Base-by-base conservation (phyloP, 2,888 invertebrate genomes). In the Neoscelio sp. region DNA sequence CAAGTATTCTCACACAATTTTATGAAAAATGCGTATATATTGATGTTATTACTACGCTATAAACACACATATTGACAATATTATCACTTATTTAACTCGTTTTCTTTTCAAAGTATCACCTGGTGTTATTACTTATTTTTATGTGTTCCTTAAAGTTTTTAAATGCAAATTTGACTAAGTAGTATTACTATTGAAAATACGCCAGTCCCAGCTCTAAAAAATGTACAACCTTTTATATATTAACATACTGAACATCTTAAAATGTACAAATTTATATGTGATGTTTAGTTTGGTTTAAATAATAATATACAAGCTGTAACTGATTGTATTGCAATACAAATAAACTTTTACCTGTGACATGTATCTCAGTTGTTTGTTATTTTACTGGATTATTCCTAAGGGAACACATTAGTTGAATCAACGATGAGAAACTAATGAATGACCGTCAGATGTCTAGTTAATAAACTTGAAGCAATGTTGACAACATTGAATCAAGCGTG, bases 281-380 rank as follows among this genome's bases (percentile, higher is more conserved):
- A 23, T 23, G 3, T 23, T 23, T 23, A 4, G 7, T 17, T 17
- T 42, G 12, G 6, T 20, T n/a, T 13, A 44, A 42, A 44, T 44
- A 18, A 44, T 44, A 8, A 44, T 12, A 18, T 13, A 2, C 5
- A 35, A 8, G 20, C 46, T 20, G 60, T 33, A 60, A 46, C 30
- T 60, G 44, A 60, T 44, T 62, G 62, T 38, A 48, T 48, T 38
- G 23, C 46, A 62, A 62, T 48, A 38, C 10, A 50, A 50, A 64
- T 64, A 64, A 64, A 64, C 23, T 50, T 26, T 48, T 35, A 10
- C 38, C 10, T 23, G n/a, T 18, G 4, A 64, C 23, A 46, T 23
- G 5, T 13, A 18, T n/a, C 15, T 42, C 18, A 8, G 18, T 42
- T 42, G 42, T 18, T 7, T 23, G 3, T 23, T n/a, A n/a, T n/a